Evolutionary conservation across 35 echinoderm and acorn worm species (phyloP).

Genomic region (Heliocidaris erythrogramma): DNA sequence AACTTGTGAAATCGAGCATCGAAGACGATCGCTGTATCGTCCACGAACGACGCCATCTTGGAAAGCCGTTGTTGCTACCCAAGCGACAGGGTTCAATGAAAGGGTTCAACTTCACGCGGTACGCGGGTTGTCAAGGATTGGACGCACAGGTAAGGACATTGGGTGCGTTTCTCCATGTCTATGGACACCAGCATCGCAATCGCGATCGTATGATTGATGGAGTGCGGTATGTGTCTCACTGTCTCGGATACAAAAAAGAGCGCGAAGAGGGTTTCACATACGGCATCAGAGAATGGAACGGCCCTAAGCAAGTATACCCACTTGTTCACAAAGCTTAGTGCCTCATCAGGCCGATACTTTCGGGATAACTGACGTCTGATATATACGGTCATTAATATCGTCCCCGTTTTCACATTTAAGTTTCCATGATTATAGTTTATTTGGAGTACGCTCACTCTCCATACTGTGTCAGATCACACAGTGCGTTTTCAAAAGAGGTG

Average conservation of each 20-base stretch:
- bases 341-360: too few species aligned
- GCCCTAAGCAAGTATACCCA: conserved; percentile 94
- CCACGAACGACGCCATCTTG: conserved; percentile 62
- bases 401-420: too few species aligned
- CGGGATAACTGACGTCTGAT: too few species aligned
- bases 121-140: conserved; percentile 78
- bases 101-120: conserved; percentile 97
- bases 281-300: conserved; percentile 84
- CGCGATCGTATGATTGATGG: conserved; percentile 80
- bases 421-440: too few species aligned
- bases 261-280: conserved; percentile 74
- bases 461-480: too few species aligned
- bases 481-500: too few species aligned
- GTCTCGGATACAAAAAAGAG: conserved; percentile 85
- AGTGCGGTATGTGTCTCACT: conserved; percentile 91
- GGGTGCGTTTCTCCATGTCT: conserved; percentile 73
- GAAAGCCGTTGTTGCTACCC: conserved; percentile 46
- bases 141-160: conserved; percentile 78
- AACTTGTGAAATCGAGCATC: conserved; percentile 68
- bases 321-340: neutral
- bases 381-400: too few species aligned
- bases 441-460: too few species aligned
- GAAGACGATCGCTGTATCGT: conserved; percentile 59
- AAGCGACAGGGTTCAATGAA: conserved; percentile 77
- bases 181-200: conserved; percentile 98